Percentiles rank a stretch among this genome's conserved stretches.
phyloP scores from a whole-genome alignment of 2,888 invertebrate genomes.

The Ramazzottius varieornatus region DNA sequence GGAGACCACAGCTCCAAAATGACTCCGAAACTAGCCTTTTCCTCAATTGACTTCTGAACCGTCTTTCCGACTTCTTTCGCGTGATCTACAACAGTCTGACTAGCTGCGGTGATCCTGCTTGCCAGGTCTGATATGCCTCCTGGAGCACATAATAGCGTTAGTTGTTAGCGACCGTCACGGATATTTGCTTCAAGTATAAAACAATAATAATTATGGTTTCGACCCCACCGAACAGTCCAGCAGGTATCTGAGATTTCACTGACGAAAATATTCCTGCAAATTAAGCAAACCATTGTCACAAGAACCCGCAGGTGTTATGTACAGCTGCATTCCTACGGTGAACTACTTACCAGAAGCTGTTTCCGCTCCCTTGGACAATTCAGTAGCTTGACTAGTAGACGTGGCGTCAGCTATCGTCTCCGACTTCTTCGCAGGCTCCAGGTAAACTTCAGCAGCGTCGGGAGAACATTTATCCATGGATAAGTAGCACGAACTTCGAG shows the following conservation, averaged over 20 bases:
- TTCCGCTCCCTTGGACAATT: no score
- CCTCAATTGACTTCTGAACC: not conserved
- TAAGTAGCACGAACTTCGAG: no score
- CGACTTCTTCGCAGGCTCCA: not conserved
- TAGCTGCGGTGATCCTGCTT: not conserved
- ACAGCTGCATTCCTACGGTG: no score
- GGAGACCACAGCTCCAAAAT: not conserved
- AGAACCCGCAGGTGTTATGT: no score
- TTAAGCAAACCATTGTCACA: not conserved
- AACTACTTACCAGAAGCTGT: no score
- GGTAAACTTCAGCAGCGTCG: not conserved
- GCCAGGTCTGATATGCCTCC: not conserved
- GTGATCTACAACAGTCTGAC: not conserved
- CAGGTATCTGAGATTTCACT: not conserved
- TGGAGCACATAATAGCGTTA: not conserved
- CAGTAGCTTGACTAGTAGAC: no score
- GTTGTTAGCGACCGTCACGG: not conserved
- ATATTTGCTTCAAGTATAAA: no score
- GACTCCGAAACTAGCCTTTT: not conserved
- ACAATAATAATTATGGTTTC: no score
- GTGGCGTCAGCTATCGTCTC: not conserved
- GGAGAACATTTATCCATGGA: not conserved
- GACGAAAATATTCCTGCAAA: not conserved
- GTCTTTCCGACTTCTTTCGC: not conserved
- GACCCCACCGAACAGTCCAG: not conserved